phyloP scores from a whole-genome alignment of 2,888 invertebrate genomes.

The Drosophila phalerata region DNA sequence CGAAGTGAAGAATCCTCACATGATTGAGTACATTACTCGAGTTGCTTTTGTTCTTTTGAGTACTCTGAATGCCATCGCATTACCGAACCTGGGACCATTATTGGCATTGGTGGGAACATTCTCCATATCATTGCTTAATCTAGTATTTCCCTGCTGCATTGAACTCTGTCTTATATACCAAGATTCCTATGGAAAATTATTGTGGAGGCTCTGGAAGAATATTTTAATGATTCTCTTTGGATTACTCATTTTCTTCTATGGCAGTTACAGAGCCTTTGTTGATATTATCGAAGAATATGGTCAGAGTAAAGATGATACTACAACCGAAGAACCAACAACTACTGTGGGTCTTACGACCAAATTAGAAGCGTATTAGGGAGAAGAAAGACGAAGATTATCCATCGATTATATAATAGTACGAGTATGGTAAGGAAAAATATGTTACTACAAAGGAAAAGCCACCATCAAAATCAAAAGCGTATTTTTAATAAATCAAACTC shows the following conservation, averaged over 20 bases:
- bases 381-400: no score
- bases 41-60: constrained; percentile 16
- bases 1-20: neutral
- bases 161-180: constrained; percentile 54
- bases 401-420: neutral
- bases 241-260: constrained; percentile 11
- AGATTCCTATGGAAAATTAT: constrained; percentile 26
- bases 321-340: neutral
- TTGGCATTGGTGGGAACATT: constrained; percentile 51
- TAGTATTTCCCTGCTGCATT: constrained; percentile 53
- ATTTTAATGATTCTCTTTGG: constrained; percentile 32
- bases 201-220: constrained; percentile 53
- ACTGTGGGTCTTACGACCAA: constrained; percentile 1
- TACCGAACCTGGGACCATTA: constrained; percentile 54
- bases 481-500: no score
- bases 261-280: constrained; percentile 15
- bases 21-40: constrained; percentile 45
- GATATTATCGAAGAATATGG: constrained; percentile 28
- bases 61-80: constrained; percentile 44
- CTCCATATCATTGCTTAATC: constrained; percentile 54
- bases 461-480: neutral
- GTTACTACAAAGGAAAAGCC: neutral
- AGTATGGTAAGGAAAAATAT: neutral
- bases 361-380: neutral
- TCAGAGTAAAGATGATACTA: neutral